A percentile compares a stretch with the other conserved stretches of the same genome.
Evolutionary conservation across 2,797 vertebrate species (phyloP).

Genomic region (Lacerta agilis): DNA sequence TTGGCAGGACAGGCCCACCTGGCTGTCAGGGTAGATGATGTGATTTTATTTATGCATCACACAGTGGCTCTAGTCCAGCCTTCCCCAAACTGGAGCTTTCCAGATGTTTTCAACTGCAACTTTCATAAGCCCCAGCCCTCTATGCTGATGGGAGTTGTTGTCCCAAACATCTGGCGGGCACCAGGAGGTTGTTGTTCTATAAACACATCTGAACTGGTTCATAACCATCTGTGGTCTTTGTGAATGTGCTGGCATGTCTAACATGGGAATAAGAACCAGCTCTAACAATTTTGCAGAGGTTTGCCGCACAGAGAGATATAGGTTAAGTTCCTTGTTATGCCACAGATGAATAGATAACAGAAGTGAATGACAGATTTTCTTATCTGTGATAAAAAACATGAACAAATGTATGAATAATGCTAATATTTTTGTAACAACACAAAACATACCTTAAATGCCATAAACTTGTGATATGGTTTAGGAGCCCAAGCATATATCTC

Average conservation of each 20-base stretch:
- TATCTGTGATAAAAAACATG: slow-evolving; percentile 2
- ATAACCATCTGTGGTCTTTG: background rate
- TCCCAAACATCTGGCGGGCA: too few relatives aligned
- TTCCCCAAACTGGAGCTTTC: background rate
- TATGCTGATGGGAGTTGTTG: too few relatives aligned
- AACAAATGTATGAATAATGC: background rate
- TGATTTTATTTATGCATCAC: background rate
- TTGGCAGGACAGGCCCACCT: background rate
- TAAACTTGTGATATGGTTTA: slow-evolving; percentile 99
- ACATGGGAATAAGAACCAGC: background rate
- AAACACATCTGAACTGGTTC: background rate
- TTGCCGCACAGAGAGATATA: background rate
- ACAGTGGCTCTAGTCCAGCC: background rate
- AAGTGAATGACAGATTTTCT: background rate
- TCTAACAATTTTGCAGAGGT: background rate
- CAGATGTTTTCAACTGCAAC: background rate
- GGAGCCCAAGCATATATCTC: slow-evolving; percentile 99
- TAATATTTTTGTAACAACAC: slow-evolving; percentile 9
- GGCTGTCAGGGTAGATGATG: background rate
- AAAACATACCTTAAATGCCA: slow-evolving; percentile 95
- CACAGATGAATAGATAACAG: slow-evolving; percentile 21
- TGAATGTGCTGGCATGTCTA: background rate
- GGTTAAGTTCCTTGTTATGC: background rate
- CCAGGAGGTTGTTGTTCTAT: too few relatives aligned
- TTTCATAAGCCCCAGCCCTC: too few relatives aligned